phyloP scores from a whole-genome alignment of 2,888 invertebrate genomes.

The Amiota communis region DNA sequence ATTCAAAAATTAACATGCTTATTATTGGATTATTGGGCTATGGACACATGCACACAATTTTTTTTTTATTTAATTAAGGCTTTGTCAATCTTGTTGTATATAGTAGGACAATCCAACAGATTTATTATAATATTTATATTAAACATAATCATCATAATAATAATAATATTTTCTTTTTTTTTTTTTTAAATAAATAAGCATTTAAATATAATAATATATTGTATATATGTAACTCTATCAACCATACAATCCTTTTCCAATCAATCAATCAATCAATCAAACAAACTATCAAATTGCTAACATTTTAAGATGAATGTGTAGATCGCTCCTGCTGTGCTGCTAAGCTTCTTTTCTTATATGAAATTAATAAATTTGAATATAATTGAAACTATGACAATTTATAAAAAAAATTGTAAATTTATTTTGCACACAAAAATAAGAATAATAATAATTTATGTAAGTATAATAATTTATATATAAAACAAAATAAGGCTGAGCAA shows the following conservation, averaged over 20 bases:
- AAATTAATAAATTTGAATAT: too few relatives aligned
- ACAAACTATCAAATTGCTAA: not conserved
- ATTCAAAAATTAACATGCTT: too few relatives aligned
- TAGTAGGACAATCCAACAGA: constrained; percentile 47
- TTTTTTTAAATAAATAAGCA: constrained; percentile 27
- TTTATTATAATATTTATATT: constrained; percentile 24
- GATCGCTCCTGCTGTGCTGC: too few relatives aligned
- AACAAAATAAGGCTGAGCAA: constrained; percentile 48
- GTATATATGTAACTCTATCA: not conserved
- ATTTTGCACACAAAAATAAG: constrained; percentile 57
- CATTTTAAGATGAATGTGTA: too few relatives aligned
- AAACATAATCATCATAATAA: too few relatives aligned
- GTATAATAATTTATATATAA: constrained; percentile 64
- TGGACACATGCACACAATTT: constrained; percentile 20
- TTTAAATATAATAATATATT: constrained; percentile 9
- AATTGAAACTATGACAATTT: constrained; percentile 25
- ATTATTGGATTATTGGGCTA: not conserved
- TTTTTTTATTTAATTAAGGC: constrained; percentile 7
- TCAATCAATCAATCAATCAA: constrained; percentile 20
- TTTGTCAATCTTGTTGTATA: constrained; percentile 5
- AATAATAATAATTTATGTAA: constrained; percentile 50
- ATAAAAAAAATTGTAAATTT: constrained; percentile 62
- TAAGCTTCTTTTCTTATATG: too few relatives aligned
- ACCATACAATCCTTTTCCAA: not conserved
- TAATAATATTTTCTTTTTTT: not conserved